These are phyloP conservation scores for Chydorus sphaericus DNA, from an alignment of 2,888 invertebrate genomes.

Conservation along the genomic window DNA sequence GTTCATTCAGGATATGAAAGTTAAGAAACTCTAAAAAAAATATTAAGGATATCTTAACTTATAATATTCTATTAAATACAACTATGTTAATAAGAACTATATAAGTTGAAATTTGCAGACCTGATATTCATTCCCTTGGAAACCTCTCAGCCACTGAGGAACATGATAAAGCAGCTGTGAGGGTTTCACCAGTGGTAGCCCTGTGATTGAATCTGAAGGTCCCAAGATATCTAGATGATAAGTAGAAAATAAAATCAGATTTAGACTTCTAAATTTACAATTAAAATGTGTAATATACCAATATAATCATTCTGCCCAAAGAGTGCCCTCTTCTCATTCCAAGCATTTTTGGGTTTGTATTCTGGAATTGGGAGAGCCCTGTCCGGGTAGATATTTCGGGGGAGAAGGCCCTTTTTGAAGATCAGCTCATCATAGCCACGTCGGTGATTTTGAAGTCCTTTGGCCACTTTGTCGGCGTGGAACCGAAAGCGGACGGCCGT, in stretches of 20 bases:
- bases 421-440: constrained; percentile 56
- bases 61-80: background rate
- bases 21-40: background rate
- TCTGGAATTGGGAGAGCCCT: constrained; percentile 45
- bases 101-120: too few species aligned
- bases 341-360: constrained; percentile 51
- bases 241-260: too few species aligned
- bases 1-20: too few species aligned
- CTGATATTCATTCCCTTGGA: constrained; percentile 63
- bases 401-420: constrained; percentile 49
- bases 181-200: constrained; percentile 52
- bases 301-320: constrained; percentile 96
- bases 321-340: constrained; percentile 60
- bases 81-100: constrained; percentile 40
- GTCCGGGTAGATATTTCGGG: constrained; percentile 40
- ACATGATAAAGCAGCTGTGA: constrained; percentile 67
- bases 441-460: constrained; percentile 45
- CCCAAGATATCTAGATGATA: constrained; percentile 93
- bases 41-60: background rate
- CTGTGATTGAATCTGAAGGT: constrained; percentile 39
- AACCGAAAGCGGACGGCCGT: constrained; percentile 39
- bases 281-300: too few species aligned
- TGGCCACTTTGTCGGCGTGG: constrained; percentile 40
- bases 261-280: too few species aligned
- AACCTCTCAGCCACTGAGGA: constrained; percentile 79